A percentile compares a stretch with the other conserved stretches of the same genome.
Conservation (phyloP, 2,888 invertebrate species). For the Glyphotaelius pellucidus region DNA sequence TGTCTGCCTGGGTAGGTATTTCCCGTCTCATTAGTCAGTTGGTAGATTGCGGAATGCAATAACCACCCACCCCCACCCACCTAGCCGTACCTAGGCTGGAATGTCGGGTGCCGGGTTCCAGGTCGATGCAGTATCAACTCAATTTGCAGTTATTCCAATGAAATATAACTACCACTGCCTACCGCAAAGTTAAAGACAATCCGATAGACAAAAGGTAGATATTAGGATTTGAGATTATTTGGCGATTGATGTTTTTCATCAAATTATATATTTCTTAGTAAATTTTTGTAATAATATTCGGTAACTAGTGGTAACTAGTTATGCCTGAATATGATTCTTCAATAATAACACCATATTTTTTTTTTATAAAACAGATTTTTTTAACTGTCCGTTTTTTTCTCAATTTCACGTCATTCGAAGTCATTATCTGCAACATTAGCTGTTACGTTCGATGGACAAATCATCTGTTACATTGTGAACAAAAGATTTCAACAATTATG, state of each 20-base stretch:
- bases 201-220: neutral
- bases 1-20: neutral
- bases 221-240: neutral
- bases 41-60: conserved; percentile 5
- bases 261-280: too few species aligned
- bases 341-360: too few species aligned
- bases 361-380: too few species aligned
- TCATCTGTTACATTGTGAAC: too few species aligned
- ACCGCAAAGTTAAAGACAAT: neutral
- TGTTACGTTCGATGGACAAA: too few species aligned
- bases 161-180: neutral
- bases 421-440: too few species aligned
- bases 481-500: too few species aligned
- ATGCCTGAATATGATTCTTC: neutral
- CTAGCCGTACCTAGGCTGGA: neutral
- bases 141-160: conserved; percentile 48
- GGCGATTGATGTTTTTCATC: neutral
- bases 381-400: too few species aligned
- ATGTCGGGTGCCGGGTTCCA: neutral
- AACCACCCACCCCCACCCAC: neutral
- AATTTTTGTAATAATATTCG: too few species aligned
- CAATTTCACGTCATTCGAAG: too few species aligned
- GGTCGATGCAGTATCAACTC: conserved; percentile 48
- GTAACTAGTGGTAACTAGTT: too few species aligned
- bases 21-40: neutral